Evolutionary conservation across 2,888 invertebrate species (phyloP), one percentile per base, ranked within the genome.

Genomic region (Eretmocerus hayati): DNA sequence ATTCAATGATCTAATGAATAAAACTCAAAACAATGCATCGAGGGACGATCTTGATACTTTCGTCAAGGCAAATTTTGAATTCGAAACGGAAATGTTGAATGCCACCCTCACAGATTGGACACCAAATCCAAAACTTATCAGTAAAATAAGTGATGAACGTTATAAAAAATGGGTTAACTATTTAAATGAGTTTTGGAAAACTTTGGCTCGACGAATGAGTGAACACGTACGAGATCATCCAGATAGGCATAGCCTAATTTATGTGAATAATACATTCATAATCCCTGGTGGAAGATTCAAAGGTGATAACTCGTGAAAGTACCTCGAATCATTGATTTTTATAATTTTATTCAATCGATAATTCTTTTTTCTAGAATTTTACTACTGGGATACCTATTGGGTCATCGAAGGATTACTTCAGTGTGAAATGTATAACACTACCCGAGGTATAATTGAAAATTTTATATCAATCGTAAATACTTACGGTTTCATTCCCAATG

Each of bases 381-480:
- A 93, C 72, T 94, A 94, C 70, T 94, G 94, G 94, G 95, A 95
- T 70, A 89, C 91, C 0, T 95, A 89, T 68, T 95, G 94, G 93
- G 89, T 91, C 48, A 77, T 94, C 58, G 82, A 87, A 60, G 95
- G 95, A 2, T 77, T 95, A 0, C 74, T 95, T 11, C 74, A 87
- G 21, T 89, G 87, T 0, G 89, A 88, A 67, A 93, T 95, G 94
- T 71, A 75, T 46, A 59, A 69, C 2, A 94, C 94, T 0, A 89
- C 83, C 0, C 77, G 74, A 60, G 87, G 87, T 18, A 92, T 95
- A 85, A 77, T 95, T 52, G 76, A 82, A 62, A 95, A 95, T 72
- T 90, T 93, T 65, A 65, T 90, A 41, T 80, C 82, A 37, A 84
- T 94, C 53, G 84, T 94, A 0, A 79, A 87, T 21, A 76, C 77